Percentiles rank a stretch among this genome's conserved stretches.
phyloP scores from a whole-genome alignment of 1,140 invertebrate species.

The Anadara kagoshimensis region DNA sequence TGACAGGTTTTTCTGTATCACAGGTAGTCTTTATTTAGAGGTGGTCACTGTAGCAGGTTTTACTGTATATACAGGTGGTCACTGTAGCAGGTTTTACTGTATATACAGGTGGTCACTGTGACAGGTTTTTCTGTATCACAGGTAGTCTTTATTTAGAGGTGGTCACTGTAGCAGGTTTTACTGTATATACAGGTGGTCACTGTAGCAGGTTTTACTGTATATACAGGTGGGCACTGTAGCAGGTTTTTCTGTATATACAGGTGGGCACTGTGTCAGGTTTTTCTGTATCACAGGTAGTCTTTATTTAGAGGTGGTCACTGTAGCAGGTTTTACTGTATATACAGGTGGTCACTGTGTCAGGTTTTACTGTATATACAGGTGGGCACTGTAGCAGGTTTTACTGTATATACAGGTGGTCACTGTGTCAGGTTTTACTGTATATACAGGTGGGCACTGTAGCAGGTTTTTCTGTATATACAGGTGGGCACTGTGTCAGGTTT shows the following conservation, averaged over 20 bases:
- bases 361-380: background rate
- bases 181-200: background rate
- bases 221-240: background rate
- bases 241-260: background rate
- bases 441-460: background rate
- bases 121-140: background rate
- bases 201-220: too few relatives aligned
- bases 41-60: background rate
- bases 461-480: background rate
- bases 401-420: background rate
- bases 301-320: background rate
- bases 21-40: background rate
- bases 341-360: too few relatives aligned
- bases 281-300: background rate
- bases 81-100: background rate
- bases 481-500: background rate
- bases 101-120: background rate
- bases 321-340: background rate
- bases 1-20: background rate
- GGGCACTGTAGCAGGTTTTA: background rate
- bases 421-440: too few relatives aligned
- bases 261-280: background rate
- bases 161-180: background rate
- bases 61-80: background rate
- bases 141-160: background rate